A percentile compares a stretch with the other conserved stretches of the same genome.
phyloP scores from a whole-genome alignment of 2,797 vertebrate genomes.

The Oreochromis mossambicus region DNA sequence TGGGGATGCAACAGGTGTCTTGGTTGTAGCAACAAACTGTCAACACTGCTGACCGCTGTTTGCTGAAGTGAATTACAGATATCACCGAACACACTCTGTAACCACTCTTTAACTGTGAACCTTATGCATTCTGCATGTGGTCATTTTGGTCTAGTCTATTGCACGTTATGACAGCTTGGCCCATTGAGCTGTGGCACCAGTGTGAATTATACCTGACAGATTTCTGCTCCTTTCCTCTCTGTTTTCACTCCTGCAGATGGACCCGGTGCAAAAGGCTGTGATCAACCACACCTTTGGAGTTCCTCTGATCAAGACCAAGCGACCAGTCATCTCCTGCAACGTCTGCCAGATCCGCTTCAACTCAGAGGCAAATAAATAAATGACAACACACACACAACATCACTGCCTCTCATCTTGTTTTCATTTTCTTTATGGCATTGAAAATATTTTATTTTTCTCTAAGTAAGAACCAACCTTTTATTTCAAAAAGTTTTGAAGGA shows the following conservation, averaged over 20 bases:
- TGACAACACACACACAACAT: background rate
- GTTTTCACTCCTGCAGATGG: slow-evolving; percentile 78
- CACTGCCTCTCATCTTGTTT: background rate
- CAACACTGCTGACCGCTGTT: slow-evolving; percentile 10
- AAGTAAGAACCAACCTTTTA: background rate
- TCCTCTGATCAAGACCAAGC: slow-evolving; percentile 85
- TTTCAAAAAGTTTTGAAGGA: background rate
- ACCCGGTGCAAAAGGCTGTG: slow-evolving; percentile 90
- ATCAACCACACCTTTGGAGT: slow-evolving; percentile 90
- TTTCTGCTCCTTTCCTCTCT: background rate
- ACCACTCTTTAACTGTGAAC: background rate
- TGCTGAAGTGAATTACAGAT: background rate
- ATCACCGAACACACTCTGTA: background rate
- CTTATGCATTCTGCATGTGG: background rate
- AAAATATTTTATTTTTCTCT: background rate
- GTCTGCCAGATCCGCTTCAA: slow-evolving; percentile 96
- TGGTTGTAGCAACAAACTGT: slow-evolving; percentile 29
- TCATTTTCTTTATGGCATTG: background rate
- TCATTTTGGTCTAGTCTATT: background rate
- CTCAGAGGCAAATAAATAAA: slow-evolving; percentile 79
- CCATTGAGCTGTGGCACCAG: background rate
- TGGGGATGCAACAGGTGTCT: slow-evolving; percentile 10
- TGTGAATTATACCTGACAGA: slow-evolving; percentile 17
- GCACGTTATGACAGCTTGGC: background rate
- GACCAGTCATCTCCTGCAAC: slow-evolving; percentile 90